phyloP scores from a whole-genome alignment of 2,797 vertebrate genomes.

The Aphelocoma californica region DNA sequence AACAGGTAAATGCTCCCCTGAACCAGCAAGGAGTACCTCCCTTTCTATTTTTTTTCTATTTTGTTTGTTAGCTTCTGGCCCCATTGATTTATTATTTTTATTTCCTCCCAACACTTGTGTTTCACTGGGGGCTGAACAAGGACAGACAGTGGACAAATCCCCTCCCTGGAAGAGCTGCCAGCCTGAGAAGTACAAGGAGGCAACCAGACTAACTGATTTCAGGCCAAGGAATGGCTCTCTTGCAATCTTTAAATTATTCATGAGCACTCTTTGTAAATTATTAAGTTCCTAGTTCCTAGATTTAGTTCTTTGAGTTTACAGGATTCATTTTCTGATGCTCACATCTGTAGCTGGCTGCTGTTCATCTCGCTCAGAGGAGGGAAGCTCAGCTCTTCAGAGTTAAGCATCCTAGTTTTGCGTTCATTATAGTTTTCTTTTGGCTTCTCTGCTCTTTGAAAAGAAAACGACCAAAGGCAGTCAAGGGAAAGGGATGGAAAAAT shows the following conservation, averaged over 20 bases:
- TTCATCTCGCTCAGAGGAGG: background rate
- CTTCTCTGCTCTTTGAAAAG: background rate
- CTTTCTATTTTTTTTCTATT: background rate
- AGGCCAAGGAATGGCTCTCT: conserved; percentile 10
- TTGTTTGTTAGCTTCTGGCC: background rate
- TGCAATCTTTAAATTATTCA: conserved; percentile 41
- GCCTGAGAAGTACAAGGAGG: background rate
- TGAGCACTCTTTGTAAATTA: conserved; percentile 32
- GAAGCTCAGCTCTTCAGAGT: background rate
- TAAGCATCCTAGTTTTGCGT: background rate
- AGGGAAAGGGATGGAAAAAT: background rate
- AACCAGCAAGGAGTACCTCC: background rate
- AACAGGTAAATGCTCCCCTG: background rate
- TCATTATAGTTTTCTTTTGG: background rate
- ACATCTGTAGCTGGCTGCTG: background rate
- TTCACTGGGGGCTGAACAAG: background rate
- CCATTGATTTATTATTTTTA: background rate
- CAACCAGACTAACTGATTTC: conserved; percentile 14
- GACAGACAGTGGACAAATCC: background rate
- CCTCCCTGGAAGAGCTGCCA: background rate
- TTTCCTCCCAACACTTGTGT: background rate
- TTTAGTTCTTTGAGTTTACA: conserved; percentile 43
- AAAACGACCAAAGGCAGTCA: background rate
- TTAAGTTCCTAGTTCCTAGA: conserved; percentile 34
- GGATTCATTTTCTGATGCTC: background rate